phyloP scores from a whole-genome alignment of 2,888 invertebrate genomes.

The Leucozona laternaria region DNA sequence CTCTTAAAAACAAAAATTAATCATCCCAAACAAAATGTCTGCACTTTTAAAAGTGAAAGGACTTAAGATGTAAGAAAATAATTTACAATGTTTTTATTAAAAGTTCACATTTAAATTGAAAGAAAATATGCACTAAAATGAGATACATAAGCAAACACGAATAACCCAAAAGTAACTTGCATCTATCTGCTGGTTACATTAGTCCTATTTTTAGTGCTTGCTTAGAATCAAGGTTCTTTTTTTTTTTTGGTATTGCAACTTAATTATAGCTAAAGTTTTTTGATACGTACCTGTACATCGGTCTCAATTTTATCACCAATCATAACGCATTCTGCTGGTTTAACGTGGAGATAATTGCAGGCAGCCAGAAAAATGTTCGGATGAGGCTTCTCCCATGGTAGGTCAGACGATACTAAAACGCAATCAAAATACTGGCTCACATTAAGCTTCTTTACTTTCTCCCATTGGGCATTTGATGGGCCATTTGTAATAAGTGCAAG shows the following conservation, averaged over 20 bases:
- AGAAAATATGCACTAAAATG: constrained; percentile 5
- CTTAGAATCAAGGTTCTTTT: constrained; percentile 52
- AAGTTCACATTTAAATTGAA: constrained; percentile 11
- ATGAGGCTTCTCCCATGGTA: constrained; percentile 94
- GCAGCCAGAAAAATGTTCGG: constrained; percentile 92
- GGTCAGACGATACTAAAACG: constrained; percentile 92
- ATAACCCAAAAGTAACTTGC: constrained; percentile 33
- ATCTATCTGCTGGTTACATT: constrained; percentile 32
- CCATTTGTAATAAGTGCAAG: constrained; percentile 94
- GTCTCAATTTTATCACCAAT: constrained; percentile 95
- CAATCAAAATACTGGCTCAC: constrained; percentile 90
- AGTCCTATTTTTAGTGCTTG: constrained; percentile 58
- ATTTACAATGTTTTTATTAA: constrained; percentile 14
- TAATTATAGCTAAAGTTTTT: constrained; percentile 33
- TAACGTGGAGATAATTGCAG: constrained; percentile 89
- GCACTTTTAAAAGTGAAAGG: constrained; percentile 7
- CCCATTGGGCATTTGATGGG: constrained; percentile 94
- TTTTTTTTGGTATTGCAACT: constrained; percentile 47
- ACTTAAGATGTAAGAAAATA: background rate
- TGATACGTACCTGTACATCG: constrained; percentile 88
- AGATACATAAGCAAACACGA: constrained; percentile 34
- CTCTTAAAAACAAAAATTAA: constrained; percentile 25
- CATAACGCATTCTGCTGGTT: constrained; percentile 92
- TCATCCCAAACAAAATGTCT: constrained; percentile 38
- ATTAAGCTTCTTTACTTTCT: constrained; percentile 90